These are phyloP conservation scores for Lepidonotus clava DNA, from an alignment of 2,888 invertebrate species.

Conservation along the genomic window DNA sequence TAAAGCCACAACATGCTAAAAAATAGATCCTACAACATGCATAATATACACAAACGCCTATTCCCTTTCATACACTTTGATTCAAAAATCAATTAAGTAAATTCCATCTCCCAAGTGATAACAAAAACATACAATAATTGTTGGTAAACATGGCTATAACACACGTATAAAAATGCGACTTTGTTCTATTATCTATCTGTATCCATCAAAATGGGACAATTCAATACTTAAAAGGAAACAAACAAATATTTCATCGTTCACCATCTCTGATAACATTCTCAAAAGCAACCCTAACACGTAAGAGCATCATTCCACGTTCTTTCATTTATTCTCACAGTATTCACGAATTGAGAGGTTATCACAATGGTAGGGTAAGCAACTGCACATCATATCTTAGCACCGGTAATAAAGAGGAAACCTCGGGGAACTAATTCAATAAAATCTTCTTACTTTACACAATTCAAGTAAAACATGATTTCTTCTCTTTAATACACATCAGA, in stretches of 20 bases:
- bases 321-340: too few relatives aligned
- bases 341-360: too few relatives aligned
- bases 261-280: not conserved
- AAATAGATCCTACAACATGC: too few relatives aligned
- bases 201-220: not conserved
- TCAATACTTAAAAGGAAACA: not conserved
- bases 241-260: not conserved
- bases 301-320: too few relatives aligned
- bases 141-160: not conserved
- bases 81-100: too few relatives aligned
- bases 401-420: constrained; percentile 10
- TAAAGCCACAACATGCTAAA: not conserved
- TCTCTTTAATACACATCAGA: too few relatives aligned
- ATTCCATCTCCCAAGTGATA: too few relatives aligned
- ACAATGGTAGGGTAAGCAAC: constrained; percentile 6
- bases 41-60: constrained; percentile 3
- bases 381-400: constrained; percentile 27
- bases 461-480: too few relatives aligned
- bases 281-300: not conserved
- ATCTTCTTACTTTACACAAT: too few relatives aligned
- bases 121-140: not conserved
- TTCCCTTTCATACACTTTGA: not conserved
- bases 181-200: not conserved
- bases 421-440: not conserved
- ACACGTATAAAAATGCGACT: not conserved